Percentiles rank a stretch among this genome's conserved stretches.
These are phyloP conservation scores for Frieseomelitta varia DNA, from an alignment of 1,140 invertebrate genomes.

Conservation along the genomic window DNA sequence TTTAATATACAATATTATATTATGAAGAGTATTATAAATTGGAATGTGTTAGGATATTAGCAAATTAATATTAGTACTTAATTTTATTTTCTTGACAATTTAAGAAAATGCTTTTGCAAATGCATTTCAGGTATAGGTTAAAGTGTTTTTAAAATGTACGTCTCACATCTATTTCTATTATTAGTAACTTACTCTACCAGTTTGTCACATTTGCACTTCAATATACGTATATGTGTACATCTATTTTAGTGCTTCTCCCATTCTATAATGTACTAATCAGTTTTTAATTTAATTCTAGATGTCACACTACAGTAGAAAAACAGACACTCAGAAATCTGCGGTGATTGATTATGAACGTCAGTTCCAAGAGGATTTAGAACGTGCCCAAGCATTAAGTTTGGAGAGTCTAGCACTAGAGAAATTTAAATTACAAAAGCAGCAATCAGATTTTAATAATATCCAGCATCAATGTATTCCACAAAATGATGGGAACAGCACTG, in stretches of 20 bases:
- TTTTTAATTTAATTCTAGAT: slow-evolving; percentile 72
- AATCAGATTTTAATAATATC: slow-evolving; percentile 68
- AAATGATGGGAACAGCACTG: slow-evolving; percentile 64
- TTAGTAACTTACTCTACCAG: background rate
- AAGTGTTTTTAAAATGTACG: background rate
- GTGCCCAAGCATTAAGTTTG: slow-evolving; percentile 92
- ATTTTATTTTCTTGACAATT: background rate
- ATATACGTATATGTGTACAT: background rate
- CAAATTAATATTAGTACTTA: background rate
- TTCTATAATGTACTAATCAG: slow-evolving; percentile 4
- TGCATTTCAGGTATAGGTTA: slow-evolving; percentile 42
- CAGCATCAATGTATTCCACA: slow-evolving; percentile 60
- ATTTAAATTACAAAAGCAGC: slow-evolving; percentile 86
- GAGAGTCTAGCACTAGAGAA: slow-evolving; percentile 92
- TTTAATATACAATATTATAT: background rate
- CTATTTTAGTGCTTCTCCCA: background rate
- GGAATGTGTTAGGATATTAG: background rate
- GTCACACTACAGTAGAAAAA: slow-evolving; percentile 79
- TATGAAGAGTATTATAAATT: background rate
- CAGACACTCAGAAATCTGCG: slow-evolving; percentile 69
- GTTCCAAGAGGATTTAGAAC: slow-evolving; percentile 92
- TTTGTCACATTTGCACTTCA: background rate
- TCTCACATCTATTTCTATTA: background rate
- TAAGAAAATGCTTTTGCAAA: background rate
- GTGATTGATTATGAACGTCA: slow-evolving; percentile 89